These are phyloP conservation scores for Smutsia gigantea DNA, from an alignment of 2,797 vertebrate genomes.

Conservation along the genomic window DNA sequence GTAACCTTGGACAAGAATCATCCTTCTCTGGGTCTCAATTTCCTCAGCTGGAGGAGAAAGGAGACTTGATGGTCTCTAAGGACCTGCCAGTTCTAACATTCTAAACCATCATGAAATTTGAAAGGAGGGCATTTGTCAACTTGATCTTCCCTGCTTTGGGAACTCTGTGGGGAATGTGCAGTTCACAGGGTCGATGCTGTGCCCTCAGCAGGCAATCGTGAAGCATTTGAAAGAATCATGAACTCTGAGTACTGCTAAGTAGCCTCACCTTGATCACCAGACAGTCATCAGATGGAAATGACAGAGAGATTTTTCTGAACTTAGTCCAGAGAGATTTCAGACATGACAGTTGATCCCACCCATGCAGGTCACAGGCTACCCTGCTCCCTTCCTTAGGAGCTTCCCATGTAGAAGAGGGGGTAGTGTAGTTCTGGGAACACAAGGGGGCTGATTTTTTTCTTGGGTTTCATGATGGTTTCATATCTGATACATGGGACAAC, in stretches of 20 bases:
- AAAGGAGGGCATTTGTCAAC: not conserved
- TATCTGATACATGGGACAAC: not conserved
- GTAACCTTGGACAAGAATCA: not conserved
- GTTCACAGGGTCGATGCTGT: not conserved
- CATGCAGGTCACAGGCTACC: not conserved
- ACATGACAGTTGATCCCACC: not conserved
- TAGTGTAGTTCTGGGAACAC: not conserved
- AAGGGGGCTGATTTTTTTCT: not conserved
- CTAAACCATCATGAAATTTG: not conserved
- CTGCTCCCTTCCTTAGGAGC: not conserved
- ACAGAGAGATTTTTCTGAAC: conserved; percentile 54
- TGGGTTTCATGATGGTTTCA: not conserved
- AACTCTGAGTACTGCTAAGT: not conserved
- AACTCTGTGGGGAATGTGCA: not conserved
- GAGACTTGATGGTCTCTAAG: not conserved
- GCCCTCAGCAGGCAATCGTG: not conserved
- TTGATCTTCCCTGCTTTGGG: not conserved
- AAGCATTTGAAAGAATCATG: not conserved
- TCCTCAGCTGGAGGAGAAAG: not conserved
- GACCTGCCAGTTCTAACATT: not conserved
- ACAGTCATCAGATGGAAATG: not conserved
- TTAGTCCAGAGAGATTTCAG: conserved; percentile 48
- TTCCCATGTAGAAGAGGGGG: not conserved
- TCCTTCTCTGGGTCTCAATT: not conserved
- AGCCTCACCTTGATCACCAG: not conserved